Base-by-base conservation (phyloP, 1,140 invertebrate genomes). In the Rhopalosiphum maidis region DNA sequence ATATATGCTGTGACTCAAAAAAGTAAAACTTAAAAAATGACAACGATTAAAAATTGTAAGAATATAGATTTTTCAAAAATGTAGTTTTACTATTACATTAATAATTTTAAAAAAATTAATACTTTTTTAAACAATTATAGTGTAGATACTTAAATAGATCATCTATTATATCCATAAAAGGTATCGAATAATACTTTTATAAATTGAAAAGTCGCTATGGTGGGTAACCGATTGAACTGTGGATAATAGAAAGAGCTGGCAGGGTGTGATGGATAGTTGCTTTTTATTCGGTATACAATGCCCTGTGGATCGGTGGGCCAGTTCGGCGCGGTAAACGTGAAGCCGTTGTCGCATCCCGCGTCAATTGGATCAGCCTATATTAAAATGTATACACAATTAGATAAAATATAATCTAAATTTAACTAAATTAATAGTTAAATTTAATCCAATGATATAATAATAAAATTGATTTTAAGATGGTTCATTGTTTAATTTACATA, bases 341-440 rank as follows among this genome's bases (percentile, higher is more conserved):
- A 98, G 1, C 99, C 99, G 95, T 99, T 98, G 96, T 99, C 99
- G 51, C 98, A 99, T 85, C 99, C 99, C 43, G 98, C 99, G 96
- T 99, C 99, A 94, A 99, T 96, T 37, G 99, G 99, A 95, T 98
- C 98, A 94, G 99, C 97, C 97, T 98, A 95, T 8, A 94, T n/a
- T 35, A 77, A 77, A 18, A 77, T n/a, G 18, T n/a, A n/a, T 11
- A 77, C n/a, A n/a, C 3, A 77, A 77, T 77, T 77, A 77, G 60
- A 77, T n/a, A 77, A 6, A 77, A 77, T n/a, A n/a, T 77, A 18
- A 18, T 35, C 11, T 77, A 77, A 3, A 77, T 77, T 77, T 22
- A 77, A n/a, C 0, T 18, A 6, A 21, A n/a, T 51, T n/a, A n/a
- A 77, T n/a, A n/a, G 4, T 68, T n/a, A n/a, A 5, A 6, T 77